These are phyloP conservation scores for Triops longicaudatus DNA, from an alignment of 1,140 invertebrate genomes.

Conservation along the genomic window DNA sequence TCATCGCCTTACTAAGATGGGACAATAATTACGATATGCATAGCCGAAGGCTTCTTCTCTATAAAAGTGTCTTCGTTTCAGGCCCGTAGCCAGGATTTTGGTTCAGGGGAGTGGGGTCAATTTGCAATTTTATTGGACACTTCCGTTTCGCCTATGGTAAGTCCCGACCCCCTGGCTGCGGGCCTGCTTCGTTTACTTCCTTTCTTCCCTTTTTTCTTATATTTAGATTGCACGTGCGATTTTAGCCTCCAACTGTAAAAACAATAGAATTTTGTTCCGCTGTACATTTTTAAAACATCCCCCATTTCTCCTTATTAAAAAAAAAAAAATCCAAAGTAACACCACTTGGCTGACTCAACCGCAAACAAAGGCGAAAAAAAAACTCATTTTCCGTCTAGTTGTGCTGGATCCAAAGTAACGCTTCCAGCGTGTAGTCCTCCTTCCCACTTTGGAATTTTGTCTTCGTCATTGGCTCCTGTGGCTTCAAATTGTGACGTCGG, in stretches of 20 bases:
- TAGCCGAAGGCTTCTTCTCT: not conserved
- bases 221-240: not conserved
- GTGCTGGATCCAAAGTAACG: not conserved
- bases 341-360: too few relatives aligned
- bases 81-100: too few relatives aligned
- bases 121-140: too few relatives aligned
- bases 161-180: too few relatives aligned
- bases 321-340: too few relatives aligned
- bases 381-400: not conserved
- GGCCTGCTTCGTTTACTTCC: too few relatives aligned
- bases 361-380: too few relatives aligned
- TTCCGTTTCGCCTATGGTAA: too few relatives aligned
- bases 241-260: not conserved
- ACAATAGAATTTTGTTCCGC: not conserved
- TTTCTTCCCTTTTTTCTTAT: not conserved
- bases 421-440: not conserved
- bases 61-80: not conserved
- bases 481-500: not conserved
- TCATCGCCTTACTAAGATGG: not conserved
- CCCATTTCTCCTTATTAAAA: too few relatives aligned
- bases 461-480: not conserved
- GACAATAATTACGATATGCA: not conserved
- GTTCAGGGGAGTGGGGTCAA: too few relatives aligned
- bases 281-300: not conserved
- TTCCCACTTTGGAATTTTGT: not conserved